Evolutionary conservation across 1,140 invertebrate species (phyloP), one percentile per base, ranked within the genome.

Genomic region (Musca domestica): DNA sequence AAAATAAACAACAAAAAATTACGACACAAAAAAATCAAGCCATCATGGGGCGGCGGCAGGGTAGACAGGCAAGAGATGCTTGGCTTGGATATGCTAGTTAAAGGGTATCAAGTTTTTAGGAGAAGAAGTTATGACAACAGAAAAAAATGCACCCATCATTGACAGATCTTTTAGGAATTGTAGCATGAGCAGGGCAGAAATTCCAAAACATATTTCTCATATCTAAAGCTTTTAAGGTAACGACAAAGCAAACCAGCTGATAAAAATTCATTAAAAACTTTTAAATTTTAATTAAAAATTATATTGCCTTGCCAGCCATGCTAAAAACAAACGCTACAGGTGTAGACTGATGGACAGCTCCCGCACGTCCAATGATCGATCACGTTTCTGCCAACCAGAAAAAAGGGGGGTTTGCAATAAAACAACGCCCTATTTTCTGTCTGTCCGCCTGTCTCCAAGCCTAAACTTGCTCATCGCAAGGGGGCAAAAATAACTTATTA

Each of bases 251-350:
- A 52, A 10, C 73, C 76, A 80, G 76, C 77, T 80, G 77, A 80
- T 80, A 76, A 80, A 80, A 80, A 78, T 76, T 78, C 74, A 80
- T 80, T 80, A 80, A 80, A 78, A 80, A 75, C 74, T 76, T 61
- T 69, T 79, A 77, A 79, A 76, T 79, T 79, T 79, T 80, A 80
- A 80, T 80, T 80, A 80, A 80, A 80, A 80, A 76, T 70, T 71
- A 70, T 73, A 48, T 25, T 41, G 4, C 69, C 49, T 61, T 71
- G 69, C 74, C 74, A 12, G 27, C 22, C n/a, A n/a, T n/a, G n/a
- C n/a, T n/a, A n/a, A n/a, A n/a, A n/a, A n/a, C n/a, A n/a, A n/a
- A n/a, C n/a, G n/a, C 22, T 27, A 64, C 22, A 48, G 22, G 47
- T 67, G 34, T 7, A 41, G 49, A 23, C 49, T 56, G 51, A 65